Conservation (phyloP, 2,113 vertebrate species). For the Stegostoma tigrinum region DNA sequence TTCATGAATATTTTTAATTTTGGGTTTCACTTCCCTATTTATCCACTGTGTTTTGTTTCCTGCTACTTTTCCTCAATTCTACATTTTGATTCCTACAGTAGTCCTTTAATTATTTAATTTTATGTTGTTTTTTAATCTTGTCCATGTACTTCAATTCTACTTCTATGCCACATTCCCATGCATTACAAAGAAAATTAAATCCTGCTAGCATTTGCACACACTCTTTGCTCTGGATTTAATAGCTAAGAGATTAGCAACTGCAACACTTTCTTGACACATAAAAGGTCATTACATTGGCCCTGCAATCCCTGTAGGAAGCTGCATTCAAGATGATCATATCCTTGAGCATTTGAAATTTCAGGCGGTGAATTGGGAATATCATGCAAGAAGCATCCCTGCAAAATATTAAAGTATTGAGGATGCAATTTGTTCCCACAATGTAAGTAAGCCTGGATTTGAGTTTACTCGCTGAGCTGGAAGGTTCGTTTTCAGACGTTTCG, state of each 20-base stretch:
- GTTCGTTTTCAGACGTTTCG: no score
- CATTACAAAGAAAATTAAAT: not conserved
- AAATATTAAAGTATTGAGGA: not conserved
- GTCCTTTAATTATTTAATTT: not conserved
- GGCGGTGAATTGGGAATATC: not conserved
- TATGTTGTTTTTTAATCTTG: not conserved
- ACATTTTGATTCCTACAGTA: not conserved
- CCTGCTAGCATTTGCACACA: not conserved
- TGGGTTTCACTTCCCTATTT: not conserved
- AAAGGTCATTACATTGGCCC: not conserved
- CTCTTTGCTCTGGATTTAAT: not conserved
- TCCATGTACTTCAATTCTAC: not conserved
- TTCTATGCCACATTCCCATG: not conserved
- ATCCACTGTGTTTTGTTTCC: not conserved
- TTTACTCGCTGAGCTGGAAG: no score
- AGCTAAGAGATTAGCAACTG: not conserved
- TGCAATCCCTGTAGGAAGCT: not conserved
- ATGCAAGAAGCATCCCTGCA: not conserved
- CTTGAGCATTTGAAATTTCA: not conserved
- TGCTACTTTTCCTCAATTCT: not conserved
- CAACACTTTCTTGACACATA: not conserved
- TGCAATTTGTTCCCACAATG: not conserved
- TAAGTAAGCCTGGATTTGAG: not conserved
- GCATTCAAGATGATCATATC: not conserved
- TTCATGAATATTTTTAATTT: not conserved